A percentile compares a stretch with the other conserved stretches of the same genome.
These are phyloP conservation scores for Thunnus maccoyii DNA, from an alignment of 2,113 vertebrate genomes.

Conservation along the genomic window DNA sequence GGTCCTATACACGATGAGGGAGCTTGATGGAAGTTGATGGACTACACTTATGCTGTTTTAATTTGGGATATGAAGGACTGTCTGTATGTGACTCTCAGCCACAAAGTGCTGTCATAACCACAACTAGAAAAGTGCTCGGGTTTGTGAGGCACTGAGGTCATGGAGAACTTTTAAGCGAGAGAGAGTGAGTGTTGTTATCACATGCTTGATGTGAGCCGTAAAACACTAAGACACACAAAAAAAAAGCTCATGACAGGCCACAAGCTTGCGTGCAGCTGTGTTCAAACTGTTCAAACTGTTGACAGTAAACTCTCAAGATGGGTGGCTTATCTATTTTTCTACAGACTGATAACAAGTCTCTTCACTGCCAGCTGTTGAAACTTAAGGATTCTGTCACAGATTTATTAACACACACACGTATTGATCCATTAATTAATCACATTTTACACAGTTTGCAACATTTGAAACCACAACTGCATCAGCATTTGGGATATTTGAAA, in stretches of 20 bases:
- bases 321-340: conserved; percentile 8
- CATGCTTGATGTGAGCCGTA: background rate
- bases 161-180: background rate
- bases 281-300: conserved; percentile 12
- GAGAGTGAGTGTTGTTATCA: background rate
- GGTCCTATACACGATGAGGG: conserved; percentile 87
- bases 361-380: conserved; percentile 37
- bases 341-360: conserved; percentile 14
- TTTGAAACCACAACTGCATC: conserved; percentile 5
- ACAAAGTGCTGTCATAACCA: background rate
- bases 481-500: background rate
- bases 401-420: conserved; percentile 11
- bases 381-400: conserved; percentile 1
- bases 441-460: conserved; percentile 17
- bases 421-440: background rate
- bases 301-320: conserved; percentile 9
- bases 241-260: conserved; percentile 9
- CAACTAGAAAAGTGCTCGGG: conserved; percentile 9
- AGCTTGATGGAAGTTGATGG: conserved; percentile 36
- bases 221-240: conserved; percentile 27
- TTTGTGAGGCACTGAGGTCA: conserved; percentile 16
- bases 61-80: background rate
- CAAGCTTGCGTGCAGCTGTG: conserved; percentile 20
- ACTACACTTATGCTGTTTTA: conserved; percentile 23
- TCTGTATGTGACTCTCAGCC: conserved; percentile 10